These are phyloP conservation scores for Pseudococcus viburni DNA, from an alignment of 2,888 invertebrate genomes.

Conservation along the genomic window DNA sequence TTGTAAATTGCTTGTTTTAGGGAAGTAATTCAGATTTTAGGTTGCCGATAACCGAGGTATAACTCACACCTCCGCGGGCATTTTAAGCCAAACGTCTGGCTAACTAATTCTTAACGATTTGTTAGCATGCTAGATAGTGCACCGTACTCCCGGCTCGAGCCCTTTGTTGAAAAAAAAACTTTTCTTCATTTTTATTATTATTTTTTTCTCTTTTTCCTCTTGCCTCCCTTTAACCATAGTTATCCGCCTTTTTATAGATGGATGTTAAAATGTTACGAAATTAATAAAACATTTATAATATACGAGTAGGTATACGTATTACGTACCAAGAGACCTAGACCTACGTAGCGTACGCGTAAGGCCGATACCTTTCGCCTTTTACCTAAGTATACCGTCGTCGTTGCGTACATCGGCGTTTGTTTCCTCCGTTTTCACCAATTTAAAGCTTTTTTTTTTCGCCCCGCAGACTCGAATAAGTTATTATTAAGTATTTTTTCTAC, in stretches of 20 bases:
- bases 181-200: conserved; percentile 30
- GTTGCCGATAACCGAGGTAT: conserved; percentile 62
- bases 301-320: neutral
- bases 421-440: conserved; percentile 1
- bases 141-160: conserved; percentile 15
- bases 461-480: neutral
- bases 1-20: conserved; percentile 67
- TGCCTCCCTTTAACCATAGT: conserved; percentile 46
- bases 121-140: conserved; percentile 67
- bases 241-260: conserved; percentile 39
- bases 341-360: neutral
- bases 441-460: conserved; percentile 9
- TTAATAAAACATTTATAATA: conserved; percentile 46
- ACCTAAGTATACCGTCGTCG: too few relatives aligned
- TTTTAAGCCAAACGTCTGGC: conserved; percentile 60
- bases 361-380: neutral
- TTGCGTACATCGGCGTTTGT: neutral
- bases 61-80: conserved; percentile 67
- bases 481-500: conserved; percentile 14
- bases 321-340: neutral
- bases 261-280: conserved; percentile 33
- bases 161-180: conserved; percentile 17
- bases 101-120: conserved; percentile 67
- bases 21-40: conserved; percentile 65
- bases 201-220: conserved; percentile 17